Evolutionary conservation across 2,888 invertebrate species (phyloP), one percentile per base, ranked within the genome.

Genomic region (Acanthosepion lycidas): DNA sequence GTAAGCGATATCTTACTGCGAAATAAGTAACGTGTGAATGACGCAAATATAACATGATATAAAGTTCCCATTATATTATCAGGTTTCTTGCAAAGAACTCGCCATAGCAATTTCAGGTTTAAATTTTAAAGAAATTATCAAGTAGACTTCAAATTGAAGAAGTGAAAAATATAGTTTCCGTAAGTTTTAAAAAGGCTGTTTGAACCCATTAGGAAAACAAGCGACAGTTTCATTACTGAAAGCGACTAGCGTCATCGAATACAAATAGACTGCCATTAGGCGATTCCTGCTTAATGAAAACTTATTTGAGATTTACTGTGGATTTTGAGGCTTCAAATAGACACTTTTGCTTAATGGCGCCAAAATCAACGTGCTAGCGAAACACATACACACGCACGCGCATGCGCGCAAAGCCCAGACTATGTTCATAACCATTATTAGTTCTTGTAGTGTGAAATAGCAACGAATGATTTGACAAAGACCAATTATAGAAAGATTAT

Each of bases 401-500:
- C 15, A 78, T 12, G 8, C 78, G 18, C n/a, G n/a, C n/a, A 15
- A 33, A 15, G 78, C 33, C 15, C 15, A 78, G 78, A n/a, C 78
- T 78, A n/a, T 78, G n/a, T n/a, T 78, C n/a, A 78, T 78, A 33
- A 78, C 78, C 78, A 78, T 78, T 78, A 33, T 78, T 78, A n/a
- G 78, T 78, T 78, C 78, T n/a, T 33, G n/a, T 78, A n/a, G 78
- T 78, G 78, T 78, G n/a, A 78, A 78, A 78, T 33, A 78, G 78
- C 78, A 78, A n/a, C 12, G 78, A n/a, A n/a, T 78, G 78, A 78
- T 78, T 78, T 78, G 78, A 78, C 78, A n/a, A 78, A n/a, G 78
- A 78, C 78, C 78, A 78, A 78, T 78, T 78, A 78, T 78, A 78
- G 78, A 78, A 78, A 78, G 78, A 78, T 78, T 78, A 78, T 78